These are phyloP conservation scores for Octodonta nipae DNA, from an alignment of 2,888 invertebrate genomes.

Conservation along the genomic window DNA sequence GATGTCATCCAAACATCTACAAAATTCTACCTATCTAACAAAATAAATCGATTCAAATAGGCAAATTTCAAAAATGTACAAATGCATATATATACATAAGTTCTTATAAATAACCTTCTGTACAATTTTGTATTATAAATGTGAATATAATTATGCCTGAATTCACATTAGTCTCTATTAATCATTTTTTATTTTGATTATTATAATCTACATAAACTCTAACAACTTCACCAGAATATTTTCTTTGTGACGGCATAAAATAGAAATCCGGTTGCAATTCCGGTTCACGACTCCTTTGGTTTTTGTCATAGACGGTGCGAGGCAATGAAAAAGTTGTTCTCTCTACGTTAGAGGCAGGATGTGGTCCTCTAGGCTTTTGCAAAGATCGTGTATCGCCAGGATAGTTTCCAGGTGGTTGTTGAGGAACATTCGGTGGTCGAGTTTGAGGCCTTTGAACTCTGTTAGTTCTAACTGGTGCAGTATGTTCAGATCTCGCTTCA, in stretches of 20 bases:
- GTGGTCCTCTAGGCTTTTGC: slow-evolving; percentile 40
- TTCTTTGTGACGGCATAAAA: slow-evolving; percentile 88
- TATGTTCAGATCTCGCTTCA: slow-evolving; percentile 13
- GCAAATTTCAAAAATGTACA: too few species aligned
- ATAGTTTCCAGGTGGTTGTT: slow-evolving; percentile 22
- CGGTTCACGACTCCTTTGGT: slow-evolving; percentile 22
- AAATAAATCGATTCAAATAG: too few species aligned
- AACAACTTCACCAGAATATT: slow-evolving; percentile 83
- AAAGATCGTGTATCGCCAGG: slow-evolving; percentile 49
- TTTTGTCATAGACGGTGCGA: slow-evolving; percentile 43
- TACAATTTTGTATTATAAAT: too few species aligned
- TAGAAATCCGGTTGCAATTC: slow-evolving; percentile 74
- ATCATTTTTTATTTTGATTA: too few species aligned
- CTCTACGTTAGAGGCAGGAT: slow-evolving; percentile 33
- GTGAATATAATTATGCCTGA: too few species aligned
- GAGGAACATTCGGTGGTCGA: slow-evolving; percentile 27
- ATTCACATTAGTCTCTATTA: too few species aligned
- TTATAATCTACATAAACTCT: slow-evolving; percentile 73
- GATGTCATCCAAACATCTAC: too few species aligned
- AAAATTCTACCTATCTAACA: too few species aligned
- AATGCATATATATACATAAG: too few species aligned
- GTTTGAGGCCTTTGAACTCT: slow-evolving; percentile 21
- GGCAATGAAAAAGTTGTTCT: slow-evolving; percentile 66
- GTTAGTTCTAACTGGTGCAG: slow-evolving; percentile 21
- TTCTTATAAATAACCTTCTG: too few species aligned